Percentiles rank a stretch among this genome's conserved stretches.
Evolutionary conservation across 2,113 vertebrate genomes (phyloP).

Genomic region (Antigone vipio): DNA sequence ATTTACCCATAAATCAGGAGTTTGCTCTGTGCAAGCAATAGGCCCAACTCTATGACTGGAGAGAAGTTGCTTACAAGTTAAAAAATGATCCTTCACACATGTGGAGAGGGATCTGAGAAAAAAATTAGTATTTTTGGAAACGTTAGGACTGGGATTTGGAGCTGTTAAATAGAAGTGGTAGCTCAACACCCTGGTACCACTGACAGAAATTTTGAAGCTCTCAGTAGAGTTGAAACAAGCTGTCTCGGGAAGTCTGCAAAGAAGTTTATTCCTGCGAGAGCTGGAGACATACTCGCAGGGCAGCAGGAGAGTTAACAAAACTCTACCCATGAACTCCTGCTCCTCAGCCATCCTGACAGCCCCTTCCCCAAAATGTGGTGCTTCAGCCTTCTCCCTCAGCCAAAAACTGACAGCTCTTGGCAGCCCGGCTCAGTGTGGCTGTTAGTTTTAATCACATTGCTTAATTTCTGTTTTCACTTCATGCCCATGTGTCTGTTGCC

Average conservation of each 20-base stretch:
- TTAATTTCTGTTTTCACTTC: slow-evolving; percentile 20
- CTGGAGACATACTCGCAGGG: background rate
- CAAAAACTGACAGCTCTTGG: background rate
- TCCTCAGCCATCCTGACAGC: background rate
- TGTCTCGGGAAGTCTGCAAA: background rate
- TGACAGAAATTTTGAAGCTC: background rate
- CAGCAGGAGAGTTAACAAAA: background rate
- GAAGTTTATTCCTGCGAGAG: background rate
- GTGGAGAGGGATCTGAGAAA: background rate
- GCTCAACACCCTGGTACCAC: background rate
- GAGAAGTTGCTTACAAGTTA: background rate
- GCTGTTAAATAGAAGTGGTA: background rate
- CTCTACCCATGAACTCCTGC: background rate
- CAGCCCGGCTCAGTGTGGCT: background rate
- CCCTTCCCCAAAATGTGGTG: background rate
- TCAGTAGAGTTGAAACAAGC: background rate
- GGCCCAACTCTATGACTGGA: background rate
- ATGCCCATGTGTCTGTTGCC: background rate
- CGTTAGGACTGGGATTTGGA: background rate
- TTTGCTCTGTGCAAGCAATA: background rate
- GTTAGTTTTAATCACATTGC: slow-evolving; percentile 20
- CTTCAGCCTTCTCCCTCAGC: background rate
- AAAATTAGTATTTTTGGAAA: background rate
- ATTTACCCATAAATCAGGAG: background rate
- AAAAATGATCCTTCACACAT: background rate